Conservation (phyloP, 2,888 invertebrate genomes). For the Arrhopalites spinosus region DNA sequence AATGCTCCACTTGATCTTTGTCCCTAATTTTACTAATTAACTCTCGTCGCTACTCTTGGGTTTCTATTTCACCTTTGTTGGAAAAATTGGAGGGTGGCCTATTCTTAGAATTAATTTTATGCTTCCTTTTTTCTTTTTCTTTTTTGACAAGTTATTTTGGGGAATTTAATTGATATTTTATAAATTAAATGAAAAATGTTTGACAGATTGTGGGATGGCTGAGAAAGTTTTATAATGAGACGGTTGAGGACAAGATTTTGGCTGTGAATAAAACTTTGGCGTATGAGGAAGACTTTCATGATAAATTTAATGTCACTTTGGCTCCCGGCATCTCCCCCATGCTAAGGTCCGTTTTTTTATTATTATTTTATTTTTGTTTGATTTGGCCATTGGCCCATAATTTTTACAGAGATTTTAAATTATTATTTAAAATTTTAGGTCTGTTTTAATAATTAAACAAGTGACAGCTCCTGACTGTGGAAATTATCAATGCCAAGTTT, state of each 20-base stretch:
- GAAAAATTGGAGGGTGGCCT: too few species aligned
- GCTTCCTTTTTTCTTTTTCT: too few species aligned
- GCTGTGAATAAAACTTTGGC: conserved; percentile 51
- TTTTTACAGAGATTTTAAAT: background rate
- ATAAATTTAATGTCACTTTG: conserved; percentile 55
- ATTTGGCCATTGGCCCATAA: background rate
- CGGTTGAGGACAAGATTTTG: conserved; percentile 52
- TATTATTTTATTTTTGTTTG: background rate
- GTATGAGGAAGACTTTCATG: conserved; percentile 54
- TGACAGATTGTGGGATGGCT: conserved; percentile 54
- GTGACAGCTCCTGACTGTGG: conserved; percentile 52
- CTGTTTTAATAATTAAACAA: conserved; percentile 50
- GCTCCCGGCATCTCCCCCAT: conserved; percentile 55
- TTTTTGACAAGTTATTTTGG: too few species aligned
- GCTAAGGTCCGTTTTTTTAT: conserved; percentile 39
- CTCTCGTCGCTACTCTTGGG: too few species aligned
- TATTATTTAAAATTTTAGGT: background rate
- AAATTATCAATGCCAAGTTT: conserved; percentile 54
- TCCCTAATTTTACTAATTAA: too few species aligned
- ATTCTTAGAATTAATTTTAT: too few species aligned
- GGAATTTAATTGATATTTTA: too few species aligned
- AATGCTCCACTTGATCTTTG: too few species aligned
- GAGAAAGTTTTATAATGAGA: conserved; percentile 54
- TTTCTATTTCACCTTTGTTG: too few species aligned
- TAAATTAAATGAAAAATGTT: conserved; percentile 3